Conservation (phyloP, 2,113 vertebrate genomes). For the Tychaedon coryphoeus region DNA sequence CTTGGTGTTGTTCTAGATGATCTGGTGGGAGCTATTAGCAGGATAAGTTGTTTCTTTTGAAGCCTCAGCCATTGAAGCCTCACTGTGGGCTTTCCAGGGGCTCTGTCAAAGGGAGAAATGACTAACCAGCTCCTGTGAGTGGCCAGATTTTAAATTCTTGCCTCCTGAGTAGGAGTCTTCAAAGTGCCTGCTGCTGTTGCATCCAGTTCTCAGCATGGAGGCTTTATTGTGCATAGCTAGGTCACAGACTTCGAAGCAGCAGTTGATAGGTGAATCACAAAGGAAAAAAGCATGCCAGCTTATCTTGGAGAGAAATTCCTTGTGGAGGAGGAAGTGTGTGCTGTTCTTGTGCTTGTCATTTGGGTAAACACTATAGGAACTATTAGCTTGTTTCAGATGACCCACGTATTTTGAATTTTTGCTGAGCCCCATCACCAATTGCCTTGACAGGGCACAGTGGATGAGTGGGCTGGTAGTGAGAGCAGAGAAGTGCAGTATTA, state of each 20-base stretch:
- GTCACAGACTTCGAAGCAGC: background rate
- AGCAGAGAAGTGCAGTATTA: background rate
- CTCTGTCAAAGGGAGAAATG: background rate
- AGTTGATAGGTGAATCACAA: constrained; percentile 50
- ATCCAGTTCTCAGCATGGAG: background rate
- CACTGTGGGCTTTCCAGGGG: background rate
- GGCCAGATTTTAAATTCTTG: background rate
- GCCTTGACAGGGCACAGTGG: background rate
- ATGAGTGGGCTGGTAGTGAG: background rate
- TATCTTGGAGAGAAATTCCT: constrained; percentile 52
- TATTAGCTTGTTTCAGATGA: constrained; percentile 20
- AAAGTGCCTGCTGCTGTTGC: background rate
- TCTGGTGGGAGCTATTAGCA: background rate
- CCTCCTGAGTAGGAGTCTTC: constrained; percentile 24
- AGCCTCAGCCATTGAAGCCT: background rate
- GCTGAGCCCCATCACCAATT: background rate
- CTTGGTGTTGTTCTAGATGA: background rate
- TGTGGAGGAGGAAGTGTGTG: constrained; percentile 40
- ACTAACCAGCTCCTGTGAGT: background rate
- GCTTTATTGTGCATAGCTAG: constrained; percentile 26
- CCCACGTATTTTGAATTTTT: constrained; percentile 20
- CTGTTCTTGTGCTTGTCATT: constrained; percentile 50
- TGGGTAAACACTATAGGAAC: constrained; percentile 26
- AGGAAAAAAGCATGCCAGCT: constrained; percentile 27
- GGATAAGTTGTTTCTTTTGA: background rate